Conservation (phyloP, 2,797 vertebrate species). For the Manis crassicaudata region DNA sequence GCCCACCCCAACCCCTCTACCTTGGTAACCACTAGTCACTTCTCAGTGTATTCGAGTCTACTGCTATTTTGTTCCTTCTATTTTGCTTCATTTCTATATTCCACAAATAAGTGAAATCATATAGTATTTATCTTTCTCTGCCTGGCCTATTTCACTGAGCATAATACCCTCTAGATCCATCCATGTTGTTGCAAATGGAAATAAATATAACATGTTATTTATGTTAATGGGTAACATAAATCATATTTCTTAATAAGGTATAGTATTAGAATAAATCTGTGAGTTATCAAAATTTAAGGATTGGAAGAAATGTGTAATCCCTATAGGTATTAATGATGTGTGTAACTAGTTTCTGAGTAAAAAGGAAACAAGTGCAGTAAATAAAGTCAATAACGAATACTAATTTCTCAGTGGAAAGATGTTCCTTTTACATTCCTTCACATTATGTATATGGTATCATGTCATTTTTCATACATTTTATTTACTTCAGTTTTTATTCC, state of each 20-base stretch:
- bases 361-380: background rate
- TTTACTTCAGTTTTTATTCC: background rate
- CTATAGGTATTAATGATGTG: background rate
- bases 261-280: background rate
- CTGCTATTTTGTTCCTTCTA: no score
- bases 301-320: background rate
- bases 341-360: background rate
- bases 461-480: background rate
- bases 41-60: no score
- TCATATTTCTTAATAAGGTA: constrained; percentile 32
- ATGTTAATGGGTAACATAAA: background rate
- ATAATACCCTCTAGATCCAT: no score
- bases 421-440: background rate
- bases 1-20: no score
- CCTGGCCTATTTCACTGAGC: no score
- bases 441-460: background rate
- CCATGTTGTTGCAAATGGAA: no score
- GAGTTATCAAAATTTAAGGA: background rate
- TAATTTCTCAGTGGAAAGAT: background rate
- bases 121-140: no score
- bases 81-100: no score
- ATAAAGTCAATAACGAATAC: background rate
- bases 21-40: no score
- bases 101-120: no score
- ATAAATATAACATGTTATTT: no score